Evolutionary conservation across 2,113 vertebrate species (phyloP), one percentile per base, ranked within the genome.

Genomic region (Hiodon alosoides): DNA sequence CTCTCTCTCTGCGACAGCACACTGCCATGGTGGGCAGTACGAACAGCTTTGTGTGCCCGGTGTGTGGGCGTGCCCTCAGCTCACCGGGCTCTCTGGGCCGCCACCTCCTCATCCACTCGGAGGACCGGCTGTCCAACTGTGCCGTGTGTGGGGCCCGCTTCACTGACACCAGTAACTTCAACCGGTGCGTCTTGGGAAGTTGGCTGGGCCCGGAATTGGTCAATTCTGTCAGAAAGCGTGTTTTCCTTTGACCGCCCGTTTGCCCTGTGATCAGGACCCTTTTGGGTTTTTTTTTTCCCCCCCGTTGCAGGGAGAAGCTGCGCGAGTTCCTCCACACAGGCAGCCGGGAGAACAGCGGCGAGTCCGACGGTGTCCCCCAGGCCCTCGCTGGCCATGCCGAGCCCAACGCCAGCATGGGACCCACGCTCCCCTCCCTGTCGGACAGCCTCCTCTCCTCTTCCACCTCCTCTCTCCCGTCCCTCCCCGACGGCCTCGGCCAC

Each of bases 101-200:
- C 55, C 97, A 98, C 86, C 94, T 98, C 73, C 93, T 98, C 79
- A 98, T 98, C 88, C 96, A 98, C 87, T 98, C 96, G 0, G 95
- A 97, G 84, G 95, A 98, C 90, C 95, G 97, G 82, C 91, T 96
- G 76, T 97, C 96, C 81, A 98, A 98, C 91, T 98, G 97, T 75
- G 96, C 96, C 1, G 95, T 99, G 75, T 99, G 96, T 67, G 97
- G 97, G 67, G 89, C 95, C 17, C 93, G 89, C 82, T 98, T 99
- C 86, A 97, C 95, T 77, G 95, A 94, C 91, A 96, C 94, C 47
- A 92, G 90, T 88, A 98, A 94, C n/a, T 95, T 98, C 78, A 94
- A 96, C 92, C 98, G 97, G 97, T 99, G 80, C 83, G 91, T 80
- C 8, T 50, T 59, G 79, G 55, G 7, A 16, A 2, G 7, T 0